A percentile compares a stretch with the other conserved stretches of the same genome.
Evolutionary conservation across 2,888 invertebrate species (phyloP).

Genomic region (Hermodice carunculata): DNA sequence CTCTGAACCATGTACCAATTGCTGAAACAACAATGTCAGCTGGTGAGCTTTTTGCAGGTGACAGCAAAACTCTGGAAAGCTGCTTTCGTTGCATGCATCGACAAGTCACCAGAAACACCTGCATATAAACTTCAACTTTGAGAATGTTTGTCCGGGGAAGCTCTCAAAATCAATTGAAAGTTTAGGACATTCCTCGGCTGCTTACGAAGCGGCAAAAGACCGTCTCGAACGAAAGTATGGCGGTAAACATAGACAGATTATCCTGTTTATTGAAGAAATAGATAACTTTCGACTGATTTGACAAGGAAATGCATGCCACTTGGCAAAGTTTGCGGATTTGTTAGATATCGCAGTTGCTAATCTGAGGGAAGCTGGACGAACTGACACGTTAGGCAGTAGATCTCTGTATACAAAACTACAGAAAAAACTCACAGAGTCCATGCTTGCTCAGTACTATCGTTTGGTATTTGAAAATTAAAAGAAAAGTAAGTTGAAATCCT

Average conservation of each 20-base stretch:
- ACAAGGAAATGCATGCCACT: conserved; percentile 5
- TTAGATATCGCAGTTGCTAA: too few relatives aligned
- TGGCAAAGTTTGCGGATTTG: conserved; percentile 24
- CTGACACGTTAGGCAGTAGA: conserved; percentile 11
- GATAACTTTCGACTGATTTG: conserved; percentile 22
- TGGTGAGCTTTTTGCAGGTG: too few relatives aligned
- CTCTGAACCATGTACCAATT: too few relatives aligned
- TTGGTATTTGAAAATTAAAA: conserved; percentile 11
- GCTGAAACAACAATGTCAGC: too few relatives aligned
- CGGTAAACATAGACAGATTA: conserved; percentile 16
- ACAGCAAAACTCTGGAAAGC: too few relatives aligned
- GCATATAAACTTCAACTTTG: conserved; percentile 31
- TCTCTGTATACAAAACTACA: conserved; percentile 7
- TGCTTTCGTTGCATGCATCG: too few relatives aligned
- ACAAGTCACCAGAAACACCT: too few relatives aligned
- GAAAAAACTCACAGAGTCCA: conserved; percentile 17
- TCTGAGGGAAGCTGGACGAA: conserved; percentile 15
- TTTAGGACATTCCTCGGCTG: conserved; percentile 23
- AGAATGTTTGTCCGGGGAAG: conserved; percentile 24
- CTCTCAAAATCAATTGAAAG: conserved; percentile 11
- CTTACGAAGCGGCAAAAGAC: conserved; percentile 26
- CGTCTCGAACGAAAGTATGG: conserved; percentile 25
- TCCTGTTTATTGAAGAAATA: conserved; percentile 21
- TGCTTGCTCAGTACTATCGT: too few relatives aligned
- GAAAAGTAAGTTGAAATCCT: conserved; percentile 12